Percentiles rank a stretch among this genome's conserved stretches.
Evolutionary conservation across 2,888 invertebrate species (phyloP).

Genomic region (Pristionchus fissidentatus): DNA sequence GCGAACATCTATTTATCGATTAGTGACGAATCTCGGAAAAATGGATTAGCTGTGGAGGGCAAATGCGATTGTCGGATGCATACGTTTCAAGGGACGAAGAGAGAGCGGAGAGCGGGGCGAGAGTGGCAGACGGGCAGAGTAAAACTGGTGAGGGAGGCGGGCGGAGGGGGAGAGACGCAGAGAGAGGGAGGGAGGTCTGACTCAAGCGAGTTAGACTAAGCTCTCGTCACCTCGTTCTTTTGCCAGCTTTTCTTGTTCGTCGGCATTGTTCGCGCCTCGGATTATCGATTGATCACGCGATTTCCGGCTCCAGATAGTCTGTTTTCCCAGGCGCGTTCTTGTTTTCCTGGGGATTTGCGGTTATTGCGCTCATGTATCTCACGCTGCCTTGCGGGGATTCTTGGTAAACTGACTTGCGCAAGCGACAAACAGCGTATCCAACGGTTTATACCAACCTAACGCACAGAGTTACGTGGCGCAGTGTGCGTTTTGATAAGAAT

Average conservation of each 20-base stretch:
- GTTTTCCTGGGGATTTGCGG: too few species aligned
- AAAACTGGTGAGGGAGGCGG: neutral
- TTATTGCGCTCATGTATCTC: neutral
- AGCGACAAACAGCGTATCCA: conserved; percentile 1
- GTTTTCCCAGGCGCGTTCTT: neutral
- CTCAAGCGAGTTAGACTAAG: conserved; percentile 40
- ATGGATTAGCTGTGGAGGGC: too few species aligned
- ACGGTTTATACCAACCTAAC: too few species aligned
- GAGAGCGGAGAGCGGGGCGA: neutral
- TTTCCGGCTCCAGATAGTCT: conserved; percentile 1
- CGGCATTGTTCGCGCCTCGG: neutral
- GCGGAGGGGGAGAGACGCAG: neutral
- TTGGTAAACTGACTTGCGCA: conserved; percentile 11
- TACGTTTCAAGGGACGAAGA: too few species aligned
- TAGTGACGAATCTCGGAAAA: too few species aligned
- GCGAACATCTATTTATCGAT: too few species aligned
- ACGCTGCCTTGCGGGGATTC: neutral
- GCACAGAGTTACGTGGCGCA: conserved; percentile 20
- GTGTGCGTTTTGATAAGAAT: conserved; percentile 36
- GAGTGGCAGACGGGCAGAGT: conserved; percentile 29
- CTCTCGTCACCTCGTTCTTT: conserved; percentile 29
- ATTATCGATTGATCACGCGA: conserved; percentile 28
- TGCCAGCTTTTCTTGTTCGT: neutral
- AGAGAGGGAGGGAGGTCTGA: neutral
- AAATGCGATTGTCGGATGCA: too few species aligned